Conservation (phyloP, 2,888 invertebrate genomes). For the Antheraea assamensis region DNA sequence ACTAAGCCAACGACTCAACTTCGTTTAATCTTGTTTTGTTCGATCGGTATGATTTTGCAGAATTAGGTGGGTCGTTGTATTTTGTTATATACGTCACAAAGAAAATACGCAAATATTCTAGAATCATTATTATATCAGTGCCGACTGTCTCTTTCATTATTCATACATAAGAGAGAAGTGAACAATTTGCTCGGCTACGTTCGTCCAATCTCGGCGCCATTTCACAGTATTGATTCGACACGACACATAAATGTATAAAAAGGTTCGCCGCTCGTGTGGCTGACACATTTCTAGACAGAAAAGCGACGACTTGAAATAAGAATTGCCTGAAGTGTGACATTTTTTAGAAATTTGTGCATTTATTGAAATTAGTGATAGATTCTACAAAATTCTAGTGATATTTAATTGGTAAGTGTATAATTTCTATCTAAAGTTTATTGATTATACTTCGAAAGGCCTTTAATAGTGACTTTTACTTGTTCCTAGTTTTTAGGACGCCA, state of each 20-base stretch:
- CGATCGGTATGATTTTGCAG: slow-evolving; percentile 9
- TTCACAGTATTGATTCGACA: slow-evolving; percentile 37
- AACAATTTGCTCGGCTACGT: slow-evolving; percentile 36
- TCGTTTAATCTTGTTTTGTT: not conserved
- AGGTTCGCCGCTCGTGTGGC: slow-evolving; percentile 33
- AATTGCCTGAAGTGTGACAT: slow-evolving; percentile 26
- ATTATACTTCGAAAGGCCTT: not conserved
- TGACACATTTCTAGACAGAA: slow-evolving; percentile 45
- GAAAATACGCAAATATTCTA: slow-evolving; percentile 50
- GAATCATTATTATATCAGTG: slow-evolving; percentile 37
- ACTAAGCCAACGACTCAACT: not conserved
- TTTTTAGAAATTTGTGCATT: slow-evolving; percentile 2
- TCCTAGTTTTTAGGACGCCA: not conserved
- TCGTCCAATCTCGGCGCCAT: slow-evolving; percentile 32
- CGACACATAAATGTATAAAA: slow-evolving; percentile 45
- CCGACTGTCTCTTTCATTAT: slow-evolving; percentile 32
- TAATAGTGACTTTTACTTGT: not conserved
- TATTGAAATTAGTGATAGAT: slow-evolving; percentile 22
- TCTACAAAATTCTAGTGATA: slow-evolving; percentile 32
- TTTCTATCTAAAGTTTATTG: slow-evolving; percentile 8
- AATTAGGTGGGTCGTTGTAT: slow-evolving; percentile 12
- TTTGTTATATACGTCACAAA: slow-evolving; percentile 47
- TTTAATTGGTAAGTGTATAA: slow-evolving; percentile 17
- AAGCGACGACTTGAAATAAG: slow-evolving; percentile 41
- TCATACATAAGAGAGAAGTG: slow-evolving; percentile 36